Evolutionary conservation across 2,888 invertebrate species (phyloP).

Genomic region (Lycocerus yunnanus): DNA sequence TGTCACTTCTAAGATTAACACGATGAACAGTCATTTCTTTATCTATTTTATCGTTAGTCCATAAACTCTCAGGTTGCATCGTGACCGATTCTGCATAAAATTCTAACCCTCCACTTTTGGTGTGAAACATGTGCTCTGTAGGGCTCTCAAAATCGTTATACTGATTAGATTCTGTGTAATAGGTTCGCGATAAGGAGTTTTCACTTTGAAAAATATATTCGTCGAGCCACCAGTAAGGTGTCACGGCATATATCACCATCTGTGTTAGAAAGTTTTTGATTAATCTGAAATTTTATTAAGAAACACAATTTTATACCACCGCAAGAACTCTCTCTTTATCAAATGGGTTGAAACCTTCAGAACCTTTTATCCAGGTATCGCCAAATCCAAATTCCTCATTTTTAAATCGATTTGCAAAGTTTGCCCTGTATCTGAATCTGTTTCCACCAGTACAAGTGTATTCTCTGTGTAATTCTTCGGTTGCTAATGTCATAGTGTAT

Average conservation of each 20-base stretch:
- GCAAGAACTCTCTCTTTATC: neutral
- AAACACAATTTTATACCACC: neutral
- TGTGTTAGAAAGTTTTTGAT: neutral
- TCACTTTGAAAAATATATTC: neutral
- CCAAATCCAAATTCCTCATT: rapidly evolving
- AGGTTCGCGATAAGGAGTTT: neutral
- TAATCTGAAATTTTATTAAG: neutral
- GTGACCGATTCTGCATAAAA: neutral
- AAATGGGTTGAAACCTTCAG: neutral
- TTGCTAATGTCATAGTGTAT: neutral
- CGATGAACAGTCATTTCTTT: constrained; percentile 10
- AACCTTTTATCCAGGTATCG: neutral
- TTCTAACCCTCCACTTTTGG: neutral
- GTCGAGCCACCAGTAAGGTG: neutral
- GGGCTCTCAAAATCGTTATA: rapidly evolving
- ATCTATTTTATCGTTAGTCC: neutral
- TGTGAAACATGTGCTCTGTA: neutral
- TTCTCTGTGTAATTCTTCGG: rapidly evolving
- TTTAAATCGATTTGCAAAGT: neutral
- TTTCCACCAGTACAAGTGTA: neutral
- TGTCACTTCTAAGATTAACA: neutral
- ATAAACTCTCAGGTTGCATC: constrained; percentile 3
- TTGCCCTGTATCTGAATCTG: neutral
- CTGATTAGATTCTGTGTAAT: neutral
- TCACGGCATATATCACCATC: neutral